Evolutionary conservation across 2,888 invertebrate genomes (phyloP).

Genomic region (Latheticus oryzae): DNA sequence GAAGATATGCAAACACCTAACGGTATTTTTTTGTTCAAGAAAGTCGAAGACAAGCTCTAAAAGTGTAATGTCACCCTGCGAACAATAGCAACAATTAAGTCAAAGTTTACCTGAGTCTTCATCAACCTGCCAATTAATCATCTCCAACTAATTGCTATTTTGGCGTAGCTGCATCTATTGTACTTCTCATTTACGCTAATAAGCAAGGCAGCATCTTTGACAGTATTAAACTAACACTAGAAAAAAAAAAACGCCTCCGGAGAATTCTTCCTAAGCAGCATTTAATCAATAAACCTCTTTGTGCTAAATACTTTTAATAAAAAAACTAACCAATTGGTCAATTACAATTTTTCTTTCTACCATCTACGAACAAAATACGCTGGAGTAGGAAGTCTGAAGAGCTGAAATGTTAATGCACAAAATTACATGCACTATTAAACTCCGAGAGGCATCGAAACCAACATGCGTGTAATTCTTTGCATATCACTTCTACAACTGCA

Average conservation of each 20-base stretch:
- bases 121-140: constrained; percentile 28
- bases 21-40: neutral
- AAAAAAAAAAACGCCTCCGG: constrained; percentile 16
- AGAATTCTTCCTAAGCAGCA: constrained; percentile 27
- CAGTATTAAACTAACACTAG: constrained; percentile 28
- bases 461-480: constrained; percentile 36
- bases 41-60: neutral
- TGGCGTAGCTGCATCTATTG: constrained; percentile 14
- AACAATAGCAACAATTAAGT: constrained; percentile 9
- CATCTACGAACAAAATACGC: constrained; percentile 16
- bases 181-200: constrained; percentile 22
- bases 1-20: too few relatives aligned
- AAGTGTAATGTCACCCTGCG: too few relatives aligned
- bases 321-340: constrained; percentile 20
- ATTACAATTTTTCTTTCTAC: constrained; percentile 18
- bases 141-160: constrained; percentile 28
- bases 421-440: constrained; percentile 39
- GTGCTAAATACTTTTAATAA: constrained; percentile 10
- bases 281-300: constrained; percentile 31
- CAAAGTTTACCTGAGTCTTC: constrained; percentile 1
- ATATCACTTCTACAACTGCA: constrained; percentile 31
- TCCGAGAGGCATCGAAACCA: constrained; percentile 14
- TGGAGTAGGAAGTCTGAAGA: constrained; percentile 31
- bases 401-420: constrained; percentile 34
- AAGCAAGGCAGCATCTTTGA: constrained; percentile 31